Evolutionary conservation across 1,140 invertebrate genomes (phyloP).

Genomic region (Globodera ellingtonae): DNA sequence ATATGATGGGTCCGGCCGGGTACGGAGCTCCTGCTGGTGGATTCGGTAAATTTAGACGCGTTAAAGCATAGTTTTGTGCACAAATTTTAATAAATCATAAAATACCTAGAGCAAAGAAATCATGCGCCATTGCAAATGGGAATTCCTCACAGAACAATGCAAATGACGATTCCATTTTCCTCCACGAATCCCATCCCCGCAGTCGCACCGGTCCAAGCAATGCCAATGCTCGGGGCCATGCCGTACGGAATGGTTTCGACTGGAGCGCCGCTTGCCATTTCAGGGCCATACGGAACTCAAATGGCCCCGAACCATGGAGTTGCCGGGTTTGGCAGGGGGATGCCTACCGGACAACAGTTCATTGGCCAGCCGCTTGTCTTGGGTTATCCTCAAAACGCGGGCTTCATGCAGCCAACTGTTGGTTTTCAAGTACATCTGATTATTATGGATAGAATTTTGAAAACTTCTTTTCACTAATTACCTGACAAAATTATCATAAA

Average conservation of each 20-base stretch:
- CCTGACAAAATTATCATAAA: neutral
- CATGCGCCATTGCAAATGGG: neutral
- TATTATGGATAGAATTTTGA: constrained; percentile 28
- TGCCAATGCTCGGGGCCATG: constrained; percentile 18
- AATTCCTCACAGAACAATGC: constrained; percentile 4
- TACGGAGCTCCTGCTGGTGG: constrained; percentile 9
- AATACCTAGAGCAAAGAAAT: constrained; percentile 12
- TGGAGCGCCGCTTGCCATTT: neutral
- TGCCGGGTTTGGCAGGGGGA: constrained; percentile 30
- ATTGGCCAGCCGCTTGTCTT: constrained; percentile 10
- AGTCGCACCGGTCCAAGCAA: constrained; percentile 4
- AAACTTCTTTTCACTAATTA: constrained; percentile 9
- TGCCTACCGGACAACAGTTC: constrained; percentile 24
- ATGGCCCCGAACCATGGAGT: constrained; percentile 37
- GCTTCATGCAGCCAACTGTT: constrained; percentile 7
- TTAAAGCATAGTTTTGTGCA: neutral
- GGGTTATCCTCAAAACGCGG: constrained; percentile 21
- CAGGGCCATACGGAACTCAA: constrained; percentile 10
- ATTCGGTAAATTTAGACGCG: neutral
- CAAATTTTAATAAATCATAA: neutral
- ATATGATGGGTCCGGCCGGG: constrained; percentile 1
- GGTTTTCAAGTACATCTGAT: constrained; percentile 4
- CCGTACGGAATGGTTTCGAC: constrained; percentile 18
- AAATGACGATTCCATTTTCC: constrained; percentile 1
- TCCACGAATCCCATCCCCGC: constrained; percentile 1